Base-by-base conservation (phyloP, 2,797 vertebrate genomes). In the Pseudochirops corinnae region DNA sequence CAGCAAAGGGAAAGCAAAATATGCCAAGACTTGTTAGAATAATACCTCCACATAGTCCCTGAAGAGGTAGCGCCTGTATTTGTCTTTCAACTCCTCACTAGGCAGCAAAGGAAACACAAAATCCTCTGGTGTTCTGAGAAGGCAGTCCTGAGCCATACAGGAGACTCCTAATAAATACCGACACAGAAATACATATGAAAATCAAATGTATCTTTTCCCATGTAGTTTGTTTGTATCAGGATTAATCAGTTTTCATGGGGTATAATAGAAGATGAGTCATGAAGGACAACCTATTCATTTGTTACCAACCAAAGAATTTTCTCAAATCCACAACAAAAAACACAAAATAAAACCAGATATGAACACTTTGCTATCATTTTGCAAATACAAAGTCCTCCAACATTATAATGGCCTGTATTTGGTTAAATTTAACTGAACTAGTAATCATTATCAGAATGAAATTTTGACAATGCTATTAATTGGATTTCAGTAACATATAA, bases 61-160 rank as follows among this genome's bases (percentile, higher is more conserved):
- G 99, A 99, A 99, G 99, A 99, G 99, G 99, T 99, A 99, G 99
- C 99, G 99, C 99, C 99, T 99, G 98, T 99, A 99, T 99, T 99
- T 99, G 98, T 99, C 99, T 99, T 99, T 99, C 97, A 99, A 98
- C 98, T 99, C 99, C 98, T 99, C 99, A 90, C 98, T 99, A 97
- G 99, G 99, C 98, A 99, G 99, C 98, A 99, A 98, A 1, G 99
- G 99, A 98, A 99, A 99, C 97, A 99, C 99, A 98, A 99, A 99
- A 98, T 99, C 99, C 98, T 99, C 99, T 97, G 99, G 99, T 98
- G 99, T 99, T 95, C 99, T 99, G 95, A 99, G 99, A 5, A 99
- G 99, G 98, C 99, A 99, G 97, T 99, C 99, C 98, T 99, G 99
- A 98, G 99, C 99, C 99, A 99, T 99, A 98, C 99, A 99, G 7